Conservation (phyloP, 64 coral and sea anemone species). For the Acropora tenuis region DNA sequence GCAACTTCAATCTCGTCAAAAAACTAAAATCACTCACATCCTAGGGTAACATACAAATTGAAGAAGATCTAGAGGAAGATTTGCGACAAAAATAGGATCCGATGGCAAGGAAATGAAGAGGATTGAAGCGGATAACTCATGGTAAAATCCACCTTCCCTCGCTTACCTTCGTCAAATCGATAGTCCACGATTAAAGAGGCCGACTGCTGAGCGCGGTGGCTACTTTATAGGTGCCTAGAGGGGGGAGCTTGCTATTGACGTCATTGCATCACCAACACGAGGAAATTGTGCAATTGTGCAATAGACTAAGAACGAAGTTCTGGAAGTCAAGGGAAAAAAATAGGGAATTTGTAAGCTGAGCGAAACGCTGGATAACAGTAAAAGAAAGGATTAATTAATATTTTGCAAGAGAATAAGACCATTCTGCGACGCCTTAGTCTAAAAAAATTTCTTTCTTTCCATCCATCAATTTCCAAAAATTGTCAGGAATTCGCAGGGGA, state of each 20-base stretch:
- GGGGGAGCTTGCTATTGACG: constrained; percentile 79
- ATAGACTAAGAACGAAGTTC: too few species aligned
- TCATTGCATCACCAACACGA: constrained; percentile 46
- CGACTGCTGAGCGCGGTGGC: constrained; percentile 18
- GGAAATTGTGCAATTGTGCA: constrained; percentile 34
- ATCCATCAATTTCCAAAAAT: too few species aligned
- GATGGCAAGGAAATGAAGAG: neutral
- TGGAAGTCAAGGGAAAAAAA: neutral
- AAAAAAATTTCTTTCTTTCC: too few species aligned
- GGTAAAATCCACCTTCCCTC: neutral
- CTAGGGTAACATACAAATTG: neutral
- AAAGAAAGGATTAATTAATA: neutral
- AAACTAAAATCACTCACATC: neutral
- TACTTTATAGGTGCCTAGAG: constrained; percentile 52
- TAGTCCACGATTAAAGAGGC: constrained; percentile 62
- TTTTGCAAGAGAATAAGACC: neutral
- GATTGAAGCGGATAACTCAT: constrained; percentile 10
- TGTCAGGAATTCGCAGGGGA: too few species aligned
- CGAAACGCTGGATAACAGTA: too few species aligned
- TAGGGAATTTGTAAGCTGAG: too few species aligned
- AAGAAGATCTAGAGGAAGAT: neutral
- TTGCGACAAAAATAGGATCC: neutral
- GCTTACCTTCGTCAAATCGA: constrained; percentile 50
- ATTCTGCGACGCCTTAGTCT: neutral
- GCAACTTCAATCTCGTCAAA: neutral